Percentiles rank a stretch among this genome's conserved stretches.
phyloP scores from a whole-genome alignment of 2,113 vertebrate species.

The Sebastes schlegelii region DNA sequence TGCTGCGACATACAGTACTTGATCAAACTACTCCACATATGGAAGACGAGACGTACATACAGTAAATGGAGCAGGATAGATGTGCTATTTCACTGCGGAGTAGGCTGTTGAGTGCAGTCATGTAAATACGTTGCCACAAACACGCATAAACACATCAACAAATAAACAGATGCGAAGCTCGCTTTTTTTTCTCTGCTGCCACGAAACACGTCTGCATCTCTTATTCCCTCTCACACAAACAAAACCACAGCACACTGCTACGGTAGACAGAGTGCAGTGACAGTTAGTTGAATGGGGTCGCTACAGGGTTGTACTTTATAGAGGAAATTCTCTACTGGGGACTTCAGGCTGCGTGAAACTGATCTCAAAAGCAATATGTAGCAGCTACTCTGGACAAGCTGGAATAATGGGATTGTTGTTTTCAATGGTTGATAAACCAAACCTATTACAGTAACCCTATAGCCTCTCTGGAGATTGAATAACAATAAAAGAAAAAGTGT shows the following conservation, averaged over 20 bases:
- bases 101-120: slow-evolving; percentile 16
- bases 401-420: slow-evolving; percentile 13
- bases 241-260: neutral
- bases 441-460: neutral
- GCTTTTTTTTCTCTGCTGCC: neutral
- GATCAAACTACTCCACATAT: neutral
- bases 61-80: slow-evolving; percentile 34
- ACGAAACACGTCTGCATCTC: neutral
- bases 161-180: slow-evolving; percentile 7
- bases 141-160: slow-evolving; percentile 16
- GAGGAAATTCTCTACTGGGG: neutral
- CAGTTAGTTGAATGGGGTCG: slow-evolving; percentile 21
- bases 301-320: neutral
- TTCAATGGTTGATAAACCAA: slow-evolving; percentile 22
- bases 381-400: neutral
- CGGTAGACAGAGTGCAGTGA: neutral
- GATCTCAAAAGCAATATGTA: slow-evolving; percentile 12
- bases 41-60: neutral
- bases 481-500: neutral
- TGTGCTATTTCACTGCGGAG: neutral
- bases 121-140: slow-evolving; percentile 8
- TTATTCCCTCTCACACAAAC: neutral
- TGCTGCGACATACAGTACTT: neutral
- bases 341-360: neutral
- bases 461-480: neutral